Evolutionary conservation across 1,140 invertebrate genomes (phyloP).

Genomic region (Heterodera schachtii): DNA sequence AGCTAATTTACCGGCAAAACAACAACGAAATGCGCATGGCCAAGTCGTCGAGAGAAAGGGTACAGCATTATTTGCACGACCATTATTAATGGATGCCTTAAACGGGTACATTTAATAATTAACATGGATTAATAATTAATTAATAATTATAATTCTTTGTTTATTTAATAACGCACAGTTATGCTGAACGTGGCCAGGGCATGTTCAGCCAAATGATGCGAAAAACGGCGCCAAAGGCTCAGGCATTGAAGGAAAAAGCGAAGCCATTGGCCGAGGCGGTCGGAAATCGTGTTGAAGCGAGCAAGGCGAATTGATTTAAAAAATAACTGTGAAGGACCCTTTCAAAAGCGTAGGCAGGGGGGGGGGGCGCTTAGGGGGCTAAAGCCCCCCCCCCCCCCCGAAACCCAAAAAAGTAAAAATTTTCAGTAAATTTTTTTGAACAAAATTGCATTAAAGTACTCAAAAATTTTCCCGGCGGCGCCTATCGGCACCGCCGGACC

Average conservation of each 20-base stretch:
- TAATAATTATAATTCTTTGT: no score
- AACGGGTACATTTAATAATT: conserved; percentile 47
- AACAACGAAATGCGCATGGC: conserved; percentile 31
- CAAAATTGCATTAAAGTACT: no score
- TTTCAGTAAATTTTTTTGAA: no score
- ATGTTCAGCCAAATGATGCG: conserved; percentile 51
- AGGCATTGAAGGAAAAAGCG: conserved; percentile 63
- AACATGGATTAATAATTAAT: no score
- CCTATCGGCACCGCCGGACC: no score
- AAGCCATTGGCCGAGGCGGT: conserved; percentile 61
- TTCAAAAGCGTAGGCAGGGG: no score
- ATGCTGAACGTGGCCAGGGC: conserved; percentile 63
- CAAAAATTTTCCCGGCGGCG: no score
- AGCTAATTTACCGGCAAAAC: background rate
- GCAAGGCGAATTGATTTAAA: background rate
- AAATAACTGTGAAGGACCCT: no score
- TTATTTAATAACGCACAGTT: background rate
- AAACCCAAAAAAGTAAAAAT: no score
- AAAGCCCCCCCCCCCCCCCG: no score
- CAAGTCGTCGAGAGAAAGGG: conserved; percentile 60
- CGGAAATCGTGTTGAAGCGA: conserved; percentile 58
- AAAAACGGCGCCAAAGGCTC: conserved; percentile 65
- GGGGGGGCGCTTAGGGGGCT: no score
- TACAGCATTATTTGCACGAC: conserved; percentile 42
- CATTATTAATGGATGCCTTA: conserved; percentile 59